Conservation (phyloP, 2,888 invertebrate genomes). For the Patella ulyssiponensis region DNA sequence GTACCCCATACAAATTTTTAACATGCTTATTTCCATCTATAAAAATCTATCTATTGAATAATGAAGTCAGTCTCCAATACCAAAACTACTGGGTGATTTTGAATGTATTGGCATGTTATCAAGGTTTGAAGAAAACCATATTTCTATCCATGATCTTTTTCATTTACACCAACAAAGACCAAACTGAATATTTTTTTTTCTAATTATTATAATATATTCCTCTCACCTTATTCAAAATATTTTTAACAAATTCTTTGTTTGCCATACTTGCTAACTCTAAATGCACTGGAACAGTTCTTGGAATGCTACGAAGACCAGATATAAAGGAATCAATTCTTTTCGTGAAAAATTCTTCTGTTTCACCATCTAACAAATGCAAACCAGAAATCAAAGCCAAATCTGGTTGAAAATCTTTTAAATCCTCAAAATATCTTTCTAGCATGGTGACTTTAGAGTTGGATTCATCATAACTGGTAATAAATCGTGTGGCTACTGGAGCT, state of each 20-base stretch:
- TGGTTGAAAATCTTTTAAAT: conserved; percentile 66
- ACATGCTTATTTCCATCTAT: no score
- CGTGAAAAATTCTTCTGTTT: conserved; percentile 51
- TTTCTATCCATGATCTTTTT: no score
- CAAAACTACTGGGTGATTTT: no score
- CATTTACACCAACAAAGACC: no score
- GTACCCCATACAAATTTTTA: no score
- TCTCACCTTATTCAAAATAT: conserved; percentile 69
- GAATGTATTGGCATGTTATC: no score
- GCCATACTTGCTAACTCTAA: conserved; percentile 73
- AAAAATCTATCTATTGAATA: no score
- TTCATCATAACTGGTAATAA: conserved; percentile 73
- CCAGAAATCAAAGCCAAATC: conserved; percentile 72
- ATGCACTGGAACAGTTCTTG: conserved; percentile 71
- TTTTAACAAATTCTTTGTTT: conserved; percentile 64
- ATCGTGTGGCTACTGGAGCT: conserved; percentile 72
- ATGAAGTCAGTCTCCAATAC: no score
- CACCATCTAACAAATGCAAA: conserved; percentile 72
- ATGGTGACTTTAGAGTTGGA: conserved; percentile 65
- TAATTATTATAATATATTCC: no score
- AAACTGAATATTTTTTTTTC: no score
- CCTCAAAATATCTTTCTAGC: conserved; percentile 72
- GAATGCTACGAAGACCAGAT: conserved; percentile 65
- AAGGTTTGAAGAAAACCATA: no score
- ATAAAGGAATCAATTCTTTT: conserved; percentile 63